Conservation (phyloP, 2,797 vertebrate genomes). For the Myotis myotis region DNA sequence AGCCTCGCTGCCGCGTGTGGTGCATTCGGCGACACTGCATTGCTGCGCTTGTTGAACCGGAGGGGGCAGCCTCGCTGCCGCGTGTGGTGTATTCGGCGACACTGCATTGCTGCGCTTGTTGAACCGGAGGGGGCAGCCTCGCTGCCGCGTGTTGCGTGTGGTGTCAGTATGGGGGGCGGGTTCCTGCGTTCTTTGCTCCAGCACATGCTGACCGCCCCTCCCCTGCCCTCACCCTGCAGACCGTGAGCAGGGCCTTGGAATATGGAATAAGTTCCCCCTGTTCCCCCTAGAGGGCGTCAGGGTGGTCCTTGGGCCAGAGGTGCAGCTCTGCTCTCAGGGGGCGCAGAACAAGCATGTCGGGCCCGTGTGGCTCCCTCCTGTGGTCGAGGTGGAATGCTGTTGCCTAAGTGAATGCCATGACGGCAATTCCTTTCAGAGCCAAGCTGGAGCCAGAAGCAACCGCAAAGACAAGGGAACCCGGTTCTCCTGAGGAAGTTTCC, state of each 20-base stretch:
- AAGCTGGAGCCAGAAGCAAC: conserved; percentile 92
- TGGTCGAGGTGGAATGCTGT: not conserved
- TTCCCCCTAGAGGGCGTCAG: accelerated
- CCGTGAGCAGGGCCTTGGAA: no score
- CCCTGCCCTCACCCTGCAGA: not conserved
- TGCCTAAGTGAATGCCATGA: not conserved
- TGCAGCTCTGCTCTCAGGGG: not conserved
- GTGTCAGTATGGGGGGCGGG: accelerated
- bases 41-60: not conserved
- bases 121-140: not conserved
- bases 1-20: not conserved
- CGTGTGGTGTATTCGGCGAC: not conserved
- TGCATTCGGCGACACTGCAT: not conserved
- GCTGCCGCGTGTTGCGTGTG: accelerated
- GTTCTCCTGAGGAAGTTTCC: conserved; percentile 75
- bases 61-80: not conserved
- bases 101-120: not conserved
- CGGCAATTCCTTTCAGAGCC: conserved; percentile 85
- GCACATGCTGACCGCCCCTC: accelerated
- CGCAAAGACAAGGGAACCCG: conserved; percentile 69
- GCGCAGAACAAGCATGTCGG: not conserved
- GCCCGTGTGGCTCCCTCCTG: not conserved
- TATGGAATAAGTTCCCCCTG: accelerated
- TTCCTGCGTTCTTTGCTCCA: accelerated
- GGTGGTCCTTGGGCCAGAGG: not conserved